Conservation (phyloP, 2,888 invertebrate genomes). For the Acanthoscelides obtectus region DNA sequence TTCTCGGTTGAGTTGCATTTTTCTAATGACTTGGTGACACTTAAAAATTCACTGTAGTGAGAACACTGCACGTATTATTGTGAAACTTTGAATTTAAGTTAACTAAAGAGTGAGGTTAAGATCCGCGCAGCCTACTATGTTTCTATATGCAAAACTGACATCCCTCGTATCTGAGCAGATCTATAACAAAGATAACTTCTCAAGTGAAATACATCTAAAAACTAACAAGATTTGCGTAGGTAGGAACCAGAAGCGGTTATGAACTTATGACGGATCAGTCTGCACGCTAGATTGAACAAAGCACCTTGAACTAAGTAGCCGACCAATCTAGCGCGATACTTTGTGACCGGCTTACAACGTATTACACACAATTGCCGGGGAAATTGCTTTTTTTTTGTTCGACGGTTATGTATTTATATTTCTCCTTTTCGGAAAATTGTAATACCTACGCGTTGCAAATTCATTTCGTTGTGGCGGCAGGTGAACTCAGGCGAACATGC, state of each 20-base stretch:
- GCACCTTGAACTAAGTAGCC: conserved; percentile 21
- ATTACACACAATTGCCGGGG: not conserved
- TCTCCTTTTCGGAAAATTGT: not conserved
- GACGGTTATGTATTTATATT: not conserved
- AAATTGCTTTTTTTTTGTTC: not conserved
- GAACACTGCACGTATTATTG: too few relatives aligned
- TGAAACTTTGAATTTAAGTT: too few relatives aligned
- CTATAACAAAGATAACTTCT: not conserved
- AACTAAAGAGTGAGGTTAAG: too few relatives aligned
- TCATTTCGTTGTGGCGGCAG: not conserved
- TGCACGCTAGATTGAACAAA: conserved; percentile 26
- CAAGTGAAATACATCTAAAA: not conserved
- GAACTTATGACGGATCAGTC: conserved; percentile 23
- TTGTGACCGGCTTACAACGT: not conserved
- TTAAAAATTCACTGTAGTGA: too few relatives aligned
- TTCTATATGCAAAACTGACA: too few relatives aligned
- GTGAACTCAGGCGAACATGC: not conserved
- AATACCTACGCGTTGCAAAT: not conserved
- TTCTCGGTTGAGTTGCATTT: too few relatives aligned
- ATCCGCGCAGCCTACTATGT: too few relatives aligned
- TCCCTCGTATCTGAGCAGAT: not conserved
- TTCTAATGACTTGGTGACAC: too few relatives aligned
- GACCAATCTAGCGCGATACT: conserved; percentile 22
- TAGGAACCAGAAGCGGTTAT: conserved; percentile 12
- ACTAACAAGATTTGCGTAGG: not conserved